Percentiles rank a stretch among this genome's conserved stretches.
Conservation (phyloP, 2,797 vertebrate species). For the Phrynocephalus guinanensis region DNA sequence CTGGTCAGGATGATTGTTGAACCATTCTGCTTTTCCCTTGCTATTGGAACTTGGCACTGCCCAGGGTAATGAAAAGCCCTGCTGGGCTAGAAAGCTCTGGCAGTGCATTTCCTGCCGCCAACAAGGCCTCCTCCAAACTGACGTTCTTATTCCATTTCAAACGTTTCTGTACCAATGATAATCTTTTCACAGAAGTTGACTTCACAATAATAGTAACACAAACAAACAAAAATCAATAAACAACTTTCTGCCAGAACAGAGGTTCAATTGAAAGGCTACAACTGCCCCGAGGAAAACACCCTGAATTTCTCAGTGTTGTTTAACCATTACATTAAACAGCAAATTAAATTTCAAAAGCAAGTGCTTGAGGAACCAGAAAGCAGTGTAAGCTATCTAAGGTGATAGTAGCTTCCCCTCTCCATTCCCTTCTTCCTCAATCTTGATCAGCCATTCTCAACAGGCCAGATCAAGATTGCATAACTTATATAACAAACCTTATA, state of each 20-base stretch:
- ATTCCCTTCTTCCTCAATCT: too few species aligned
- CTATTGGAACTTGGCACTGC: too few species aligned
- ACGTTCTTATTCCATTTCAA: not conserved
- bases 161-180: slow-evolving; percentile 4
- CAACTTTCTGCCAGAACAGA: not conserved
- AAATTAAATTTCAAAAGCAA: slow-evolving; percentile 15
- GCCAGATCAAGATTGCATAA: too few species aligned
- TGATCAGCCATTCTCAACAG: too few species aligned
- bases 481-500: too few species aligned
- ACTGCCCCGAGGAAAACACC: slow-evolving; percentile 1
- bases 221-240: slow-evolving; percentile 3
- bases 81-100: not conserved
- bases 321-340: not conserved
- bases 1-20: not conserved
- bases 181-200: not conserved
- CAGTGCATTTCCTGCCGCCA: not conserved
- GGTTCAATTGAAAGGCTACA: not conserved
- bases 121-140: not conserved
- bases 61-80: too few species aligned
- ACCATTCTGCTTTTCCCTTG: not conserved
- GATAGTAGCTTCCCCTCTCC: not conserved
- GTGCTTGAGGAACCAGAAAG: slow-evolving; percentile 1
- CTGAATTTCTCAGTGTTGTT: not conserved
- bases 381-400: not conserved
- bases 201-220: slow-evolving; percentile 3